These are phyloP conservation scores for Glyptemys insculpta DNA, from an alignment of 2,797 vertebrate genomes.

Conservation along the genomic window DNA sequence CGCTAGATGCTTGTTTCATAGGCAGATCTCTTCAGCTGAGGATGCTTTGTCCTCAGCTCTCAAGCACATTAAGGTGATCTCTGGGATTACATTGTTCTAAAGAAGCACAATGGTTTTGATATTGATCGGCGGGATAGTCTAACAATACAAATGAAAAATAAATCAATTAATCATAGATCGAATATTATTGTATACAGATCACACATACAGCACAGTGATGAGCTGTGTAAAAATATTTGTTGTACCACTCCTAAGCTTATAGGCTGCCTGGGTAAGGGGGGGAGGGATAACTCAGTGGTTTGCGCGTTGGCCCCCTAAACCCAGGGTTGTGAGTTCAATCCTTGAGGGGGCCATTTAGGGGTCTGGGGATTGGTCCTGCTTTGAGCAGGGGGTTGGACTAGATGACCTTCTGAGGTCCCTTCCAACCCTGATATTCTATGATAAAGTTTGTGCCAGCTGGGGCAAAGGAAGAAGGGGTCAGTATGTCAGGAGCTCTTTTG, in stretches of 20 bases:
- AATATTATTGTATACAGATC: constrained; percentile 26
- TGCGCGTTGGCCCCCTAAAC: no score
- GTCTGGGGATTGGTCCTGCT: no score
- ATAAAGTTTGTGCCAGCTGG: constrained; percentile 33
- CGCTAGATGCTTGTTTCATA: background rate
- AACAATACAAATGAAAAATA: constrained; percentile 35
- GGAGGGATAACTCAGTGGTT: no score
- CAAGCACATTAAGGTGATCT: background rate
- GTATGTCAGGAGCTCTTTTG: background rate
- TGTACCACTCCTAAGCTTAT: constrained; percentile 4
- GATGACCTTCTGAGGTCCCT: no score
- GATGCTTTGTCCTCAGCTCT: background rate
- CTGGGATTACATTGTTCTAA: background rate
- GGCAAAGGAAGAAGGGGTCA: constrained; percentile 46
- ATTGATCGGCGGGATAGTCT: background rate
- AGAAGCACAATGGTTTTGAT: background rate
- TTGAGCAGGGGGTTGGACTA: no score
- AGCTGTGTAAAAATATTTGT: background rate
- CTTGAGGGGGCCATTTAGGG: no score
- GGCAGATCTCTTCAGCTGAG: background rate
- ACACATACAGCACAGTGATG: constrained; percentile 37
- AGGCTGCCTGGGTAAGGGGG: constrained; percentile 13
- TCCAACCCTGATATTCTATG: no score
- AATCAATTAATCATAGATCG: background rate
- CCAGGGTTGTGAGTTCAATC: no score